A percentile compares a stretch with the other conserved stretches of the same genome.
Evolutionary conservation across 2,113 vertebrate species (phyloP).

Genomic region (Neomonachus schauinslandi): DNA sequence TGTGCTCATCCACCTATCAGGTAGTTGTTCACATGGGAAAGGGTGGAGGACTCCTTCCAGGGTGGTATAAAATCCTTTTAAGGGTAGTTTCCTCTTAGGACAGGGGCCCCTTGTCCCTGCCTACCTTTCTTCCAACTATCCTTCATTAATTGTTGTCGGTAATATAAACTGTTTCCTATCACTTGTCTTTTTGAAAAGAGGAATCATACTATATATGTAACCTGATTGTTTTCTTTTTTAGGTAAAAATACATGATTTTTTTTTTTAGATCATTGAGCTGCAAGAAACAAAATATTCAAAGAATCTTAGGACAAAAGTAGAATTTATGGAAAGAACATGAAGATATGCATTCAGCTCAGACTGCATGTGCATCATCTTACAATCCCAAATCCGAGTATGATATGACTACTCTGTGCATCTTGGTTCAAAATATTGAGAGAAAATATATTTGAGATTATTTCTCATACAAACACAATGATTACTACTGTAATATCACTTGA

Average conservation of each 20-base stretch:
- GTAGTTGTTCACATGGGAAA: background rate
- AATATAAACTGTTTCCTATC: background rate
- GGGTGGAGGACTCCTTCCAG: background rate
- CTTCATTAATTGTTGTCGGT: background rate
- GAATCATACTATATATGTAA: background rate
- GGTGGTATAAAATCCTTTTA: background rate
- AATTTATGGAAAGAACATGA: background rate
- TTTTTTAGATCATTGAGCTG: background rate
- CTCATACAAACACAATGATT: background rate
- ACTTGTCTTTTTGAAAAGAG: background rate
- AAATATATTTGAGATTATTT: background rate
- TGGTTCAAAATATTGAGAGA: background rate
- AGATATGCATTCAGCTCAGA: background rate
- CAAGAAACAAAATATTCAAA: background rate
- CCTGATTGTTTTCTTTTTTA: background rate
- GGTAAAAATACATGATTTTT: background rate
- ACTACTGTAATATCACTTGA: background rate
- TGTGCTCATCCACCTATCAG: background rate
- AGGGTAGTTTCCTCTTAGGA: background rate
- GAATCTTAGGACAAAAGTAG: background rate
- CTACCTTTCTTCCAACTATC: background rate
- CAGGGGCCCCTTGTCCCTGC: background rate
- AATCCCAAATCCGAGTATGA: background rate
- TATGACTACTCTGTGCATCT: background rate
- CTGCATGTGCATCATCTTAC: background rate